Base-by-base conservation (phyloP, 2,888 invertebrate genomes). In the Volucella bombylans region DNA sequence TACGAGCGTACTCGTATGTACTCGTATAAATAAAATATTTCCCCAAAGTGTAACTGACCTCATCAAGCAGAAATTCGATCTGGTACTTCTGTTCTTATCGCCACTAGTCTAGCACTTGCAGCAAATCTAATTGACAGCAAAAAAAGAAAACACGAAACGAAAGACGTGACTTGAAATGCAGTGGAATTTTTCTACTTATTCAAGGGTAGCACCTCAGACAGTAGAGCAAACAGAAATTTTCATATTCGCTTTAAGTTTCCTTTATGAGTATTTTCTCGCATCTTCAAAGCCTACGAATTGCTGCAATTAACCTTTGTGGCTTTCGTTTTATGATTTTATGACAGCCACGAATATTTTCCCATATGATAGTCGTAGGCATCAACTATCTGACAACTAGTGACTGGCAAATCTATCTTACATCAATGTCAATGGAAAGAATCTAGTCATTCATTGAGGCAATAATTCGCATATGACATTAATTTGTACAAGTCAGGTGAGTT, bases 41-140 rank as follows among this genome's bases (percentile, higher is more conserved):
- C 1, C 38, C 15, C 31, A 11, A 39, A 59, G 61, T 61, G 61
- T 31, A 71, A 71, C 59, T 71, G 71, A 71, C 71, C 71, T 71
- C 23, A 61, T 61, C 50, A 59, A 69, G 18, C n/a, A 14, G 23
- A 4, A 50, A 61, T 12, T 31, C 41, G 14, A 68, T 18, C 15
- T 57, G 39, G 38, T 38, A 14, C 31, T 31, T 4, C 31, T 31
- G 31, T 38, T 45, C 69, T 69, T 69, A 69, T 57, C 69, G 41
- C 45, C 6, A 31, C 14, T 45, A 31, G 31, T n/a, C 15, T 41
- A 6, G 31, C 11, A 52, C 23, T 65, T 68, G 55, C 45, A 68
- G 8, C 23, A 49, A 11, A 69, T 49, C 69, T 59, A 59, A 49
- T 23, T 59, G 12, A 50, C 49, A 50, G 23, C 12, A 38, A 55